These are phyloP conservation scores for Dasysyrphus albostriatus DNA, from an alignment of 2,888 invertebrate genomes.

Conservation along the genomic window DNA sequence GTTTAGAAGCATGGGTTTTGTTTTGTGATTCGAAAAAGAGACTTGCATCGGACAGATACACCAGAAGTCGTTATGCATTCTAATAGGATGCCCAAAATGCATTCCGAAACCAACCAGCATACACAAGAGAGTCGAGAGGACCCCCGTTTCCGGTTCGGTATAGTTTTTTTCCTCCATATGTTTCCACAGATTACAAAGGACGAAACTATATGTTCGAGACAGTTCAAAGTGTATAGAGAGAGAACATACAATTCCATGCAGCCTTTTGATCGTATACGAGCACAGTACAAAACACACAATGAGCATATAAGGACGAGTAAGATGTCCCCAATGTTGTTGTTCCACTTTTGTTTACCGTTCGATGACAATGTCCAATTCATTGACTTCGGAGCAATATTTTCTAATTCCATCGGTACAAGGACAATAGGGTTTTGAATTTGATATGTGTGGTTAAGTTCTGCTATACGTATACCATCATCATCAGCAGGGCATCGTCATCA, in stretches of 20 bases:
- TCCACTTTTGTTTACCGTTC: conserved; percentile 55
- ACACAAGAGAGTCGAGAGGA: conserved; percentile 10
- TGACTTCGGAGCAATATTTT: conserved; percentile 72
- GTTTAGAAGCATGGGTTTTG: conserved; percentile 39
- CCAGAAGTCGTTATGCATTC: conserved; percentile 72
- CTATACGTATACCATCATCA: conserved; percentile 10
- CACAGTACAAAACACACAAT: conserved; percentile 56
- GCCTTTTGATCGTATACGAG: not conserved
- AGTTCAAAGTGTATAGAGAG: conserved; percentile 67
- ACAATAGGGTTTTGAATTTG: conserved; percentile 73
- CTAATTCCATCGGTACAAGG: conserved; percentile 64
- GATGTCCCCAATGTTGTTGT: conserved; percentile 54
- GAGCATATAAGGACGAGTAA: conserved; percentile 26
- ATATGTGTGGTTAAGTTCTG: conserved; percentile 62
- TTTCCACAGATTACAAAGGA: conserved; percentile 74
- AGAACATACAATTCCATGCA: not conserved
- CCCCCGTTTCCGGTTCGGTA: conserved; percentile 13
- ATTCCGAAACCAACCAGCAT: conserved; percentile 57
- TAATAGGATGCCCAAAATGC: conserved; percentile 55
- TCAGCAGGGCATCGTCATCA: conserved; percentile 23
- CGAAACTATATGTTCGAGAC: conserved; percentile 76
- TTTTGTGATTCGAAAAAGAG: conserved; percentile 47
- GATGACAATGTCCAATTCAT: conserved; percentile 75
- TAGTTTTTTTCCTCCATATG: conserved; percentile 60
- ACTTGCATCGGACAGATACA: conserved; percentile 75